Conservation (phyloP, 2,888 invertebrate genomes). For the Andrena bucephala region DNA sequence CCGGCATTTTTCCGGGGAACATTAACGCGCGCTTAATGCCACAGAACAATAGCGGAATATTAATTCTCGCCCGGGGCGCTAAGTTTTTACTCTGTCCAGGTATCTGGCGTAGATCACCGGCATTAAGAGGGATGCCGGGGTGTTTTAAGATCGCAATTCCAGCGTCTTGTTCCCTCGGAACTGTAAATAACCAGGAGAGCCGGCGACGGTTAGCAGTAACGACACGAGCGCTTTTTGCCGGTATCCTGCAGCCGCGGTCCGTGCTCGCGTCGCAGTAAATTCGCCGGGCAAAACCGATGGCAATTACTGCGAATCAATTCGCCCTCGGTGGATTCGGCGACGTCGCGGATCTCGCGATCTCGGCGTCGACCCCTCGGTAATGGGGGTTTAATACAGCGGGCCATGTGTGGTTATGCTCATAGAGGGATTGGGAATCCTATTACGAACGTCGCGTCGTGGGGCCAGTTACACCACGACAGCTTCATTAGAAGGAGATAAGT, state of each 20-base stretch:
- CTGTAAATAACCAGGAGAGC: slow-evolving; percentile 8
- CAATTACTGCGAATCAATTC: slow-evolving; percentile 43
- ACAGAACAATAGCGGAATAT: background rate
- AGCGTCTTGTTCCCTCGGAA: background rate
- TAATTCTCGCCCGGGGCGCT: background rate
- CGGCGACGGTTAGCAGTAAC: background rate
- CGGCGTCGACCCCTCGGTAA: slow-evolving; percentile 21
- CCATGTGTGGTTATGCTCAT: slow-evolving; percentile 5
- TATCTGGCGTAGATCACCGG: background rate
- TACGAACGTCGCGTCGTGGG: slow-evolving; percentile 32
- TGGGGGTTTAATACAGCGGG: slow-evolving; percentile 21
- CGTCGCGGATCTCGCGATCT: background rate
- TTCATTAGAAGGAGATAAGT: slow-evolving; percentile 51
- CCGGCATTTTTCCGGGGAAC: background rate
- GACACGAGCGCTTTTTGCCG: background rate
- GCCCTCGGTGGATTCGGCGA: background rate
- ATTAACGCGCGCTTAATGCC: background rate
- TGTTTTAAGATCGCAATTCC: slow-evolving; percentile 16
- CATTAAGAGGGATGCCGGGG: slow-evolving; percentile 13
- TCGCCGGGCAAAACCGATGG: slow-evolving; percentile 20
- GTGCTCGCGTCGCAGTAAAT: slow-evolving; percentile 6
- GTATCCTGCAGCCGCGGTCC: background rate
- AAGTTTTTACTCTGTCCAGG: background rate
- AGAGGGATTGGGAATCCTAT: slow-evolving; percentile 22
- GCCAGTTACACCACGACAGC: slow-evolving; percentile 40